Conservation (phyloP, 2,113 vertebrate species). For the Dicaeum eximium region DNA sequence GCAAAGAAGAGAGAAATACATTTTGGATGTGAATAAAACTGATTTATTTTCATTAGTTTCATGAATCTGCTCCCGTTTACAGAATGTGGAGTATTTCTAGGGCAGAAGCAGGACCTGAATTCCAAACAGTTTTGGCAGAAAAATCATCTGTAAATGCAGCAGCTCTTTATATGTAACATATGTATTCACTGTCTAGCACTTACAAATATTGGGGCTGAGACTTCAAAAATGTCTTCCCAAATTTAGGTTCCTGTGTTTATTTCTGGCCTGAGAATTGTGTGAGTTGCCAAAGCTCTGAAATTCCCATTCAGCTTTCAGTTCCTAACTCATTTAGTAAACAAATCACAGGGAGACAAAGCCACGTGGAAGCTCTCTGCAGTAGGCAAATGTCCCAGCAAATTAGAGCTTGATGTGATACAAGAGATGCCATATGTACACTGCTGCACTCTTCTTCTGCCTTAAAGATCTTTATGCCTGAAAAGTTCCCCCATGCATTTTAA, state of each 20-base stretch:
- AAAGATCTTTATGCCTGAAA: constrained; percentile 10
- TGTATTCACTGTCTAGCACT: not conserved
- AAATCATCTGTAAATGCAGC: not conserved
- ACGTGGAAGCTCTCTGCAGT: not conserved
- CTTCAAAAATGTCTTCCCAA: not conserved
- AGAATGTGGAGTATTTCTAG: not conserved
- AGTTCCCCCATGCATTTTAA: constrained; percentile 25
- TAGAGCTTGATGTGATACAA: not conserved
- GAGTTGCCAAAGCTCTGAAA: not conserved
- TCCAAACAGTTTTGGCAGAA: not conserved
- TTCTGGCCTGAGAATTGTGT: not conserved
- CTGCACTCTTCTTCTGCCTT: not conserved
- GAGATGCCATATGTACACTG: not conserved
- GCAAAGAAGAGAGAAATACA: not conserved
- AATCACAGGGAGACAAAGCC: not conserved
- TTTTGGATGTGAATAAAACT: not conserved
- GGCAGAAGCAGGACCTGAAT: not conserved
- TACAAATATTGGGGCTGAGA: not conserved
- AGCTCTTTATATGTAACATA: not conserved
- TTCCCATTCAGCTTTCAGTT: not conserved
- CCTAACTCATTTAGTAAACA: not conserved
- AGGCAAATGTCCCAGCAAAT: constrained; percentile 2
- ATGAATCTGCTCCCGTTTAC: not conserved
- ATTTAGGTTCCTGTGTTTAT: not conserved
- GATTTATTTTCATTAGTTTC: not conserved